Evolutionary conservation across 2,888 invertebrate species (phyloP).

Genomic region (Barypeithes pellucidus): DNA sequence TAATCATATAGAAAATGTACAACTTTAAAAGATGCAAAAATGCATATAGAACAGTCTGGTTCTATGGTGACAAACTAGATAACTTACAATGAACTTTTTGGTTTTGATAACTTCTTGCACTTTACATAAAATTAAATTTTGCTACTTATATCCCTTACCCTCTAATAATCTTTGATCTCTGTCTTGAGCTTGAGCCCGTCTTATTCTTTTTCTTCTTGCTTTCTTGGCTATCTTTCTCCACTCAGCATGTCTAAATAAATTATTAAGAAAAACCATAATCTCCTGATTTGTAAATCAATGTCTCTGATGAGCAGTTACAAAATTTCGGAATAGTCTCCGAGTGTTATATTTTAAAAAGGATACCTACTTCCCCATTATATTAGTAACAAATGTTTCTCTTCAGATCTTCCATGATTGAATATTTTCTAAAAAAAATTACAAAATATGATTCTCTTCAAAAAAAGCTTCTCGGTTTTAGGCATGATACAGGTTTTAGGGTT

Average conservation of each 20-base stretch:
- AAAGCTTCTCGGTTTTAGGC: too few species aligned
- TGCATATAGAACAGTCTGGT: too few species aligned
- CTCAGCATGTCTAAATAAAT: constrained; percentile 74
- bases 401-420: too few species aligned
- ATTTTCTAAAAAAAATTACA: background rate
- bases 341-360: constrained; percentile 65
- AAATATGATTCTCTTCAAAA: background rate
- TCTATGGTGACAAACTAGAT: too few species aligned
- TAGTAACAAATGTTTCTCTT: background rate
- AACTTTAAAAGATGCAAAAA: too few species aligned
- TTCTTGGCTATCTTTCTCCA: constrained; percentile 85
- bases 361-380: constrained; percentile 65
- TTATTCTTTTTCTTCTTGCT: constrained; percentile 78
- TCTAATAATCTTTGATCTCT: constrained; percentile 71
- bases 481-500: too few species aligned
- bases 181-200: constrained; percentile 75
- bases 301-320: background rate
- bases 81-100: too few species aligned
- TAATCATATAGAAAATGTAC: too few species aligned
- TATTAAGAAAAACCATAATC: constrained; percentile 68
- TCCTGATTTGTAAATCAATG: constrained; percentile 48
- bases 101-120: too few species aligned
- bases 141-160: constrained; percentile 67
- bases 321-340: too few species aligned
- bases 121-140: too few species aligned